Evolutionary conservation across 2,888 invertebrate species (phyloP), one percentile per base, ranked within the genome.

Genomic region (Gymnocheta viridis): DNA sequence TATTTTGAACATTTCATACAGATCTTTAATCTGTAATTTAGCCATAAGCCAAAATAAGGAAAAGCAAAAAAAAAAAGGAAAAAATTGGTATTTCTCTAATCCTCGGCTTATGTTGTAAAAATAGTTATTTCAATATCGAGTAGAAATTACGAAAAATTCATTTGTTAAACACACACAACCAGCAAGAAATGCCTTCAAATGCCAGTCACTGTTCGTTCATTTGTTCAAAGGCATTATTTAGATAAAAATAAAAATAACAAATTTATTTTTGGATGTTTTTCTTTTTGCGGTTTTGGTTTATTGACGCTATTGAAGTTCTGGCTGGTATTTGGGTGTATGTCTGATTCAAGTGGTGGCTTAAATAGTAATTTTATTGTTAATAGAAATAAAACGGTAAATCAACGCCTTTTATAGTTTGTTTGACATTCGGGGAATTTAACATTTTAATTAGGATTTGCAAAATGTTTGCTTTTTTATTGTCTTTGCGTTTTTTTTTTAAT

Each of bases 341-440:
- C 44, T 58, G 19, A 47, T n/a, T 62, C 10, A 51, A 49, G 10
- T 38, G 19, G 51, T 69, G 35, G 58, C 14, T 62, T 38, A 62
- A 67, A 72, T 70, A 56, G 44, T 78, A 70, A 56, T 60, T 58
- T 56, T 58, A 80, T 66, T 49, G 58, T 64, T 79, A 84, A 84
- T 84, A 73, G 81, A 83, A 80, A 83, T 81, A 81, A 81, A 84
- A 84, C 84, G 81, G 84, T 84, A 84, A 84, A 84, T 81, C 81
- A 78, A 81, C 84, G 81, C 84, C 84, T 84, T 84, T 72, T 84
- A 84, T 73, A 73, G 84, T 56, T 56, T 49, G 32, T 81, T 84
- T 81, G 84, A 78, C 84, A 84, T 81, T 81, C 64, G 51, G 41
- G 27, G 41, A 77, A 62, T 84, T 73, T 49, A 84, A 84, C 84